Evolutionary conservation across 2,797 vertebrate genomes (phyloP).

Genomic region (Tympanoctomys barrerae): DNA sequence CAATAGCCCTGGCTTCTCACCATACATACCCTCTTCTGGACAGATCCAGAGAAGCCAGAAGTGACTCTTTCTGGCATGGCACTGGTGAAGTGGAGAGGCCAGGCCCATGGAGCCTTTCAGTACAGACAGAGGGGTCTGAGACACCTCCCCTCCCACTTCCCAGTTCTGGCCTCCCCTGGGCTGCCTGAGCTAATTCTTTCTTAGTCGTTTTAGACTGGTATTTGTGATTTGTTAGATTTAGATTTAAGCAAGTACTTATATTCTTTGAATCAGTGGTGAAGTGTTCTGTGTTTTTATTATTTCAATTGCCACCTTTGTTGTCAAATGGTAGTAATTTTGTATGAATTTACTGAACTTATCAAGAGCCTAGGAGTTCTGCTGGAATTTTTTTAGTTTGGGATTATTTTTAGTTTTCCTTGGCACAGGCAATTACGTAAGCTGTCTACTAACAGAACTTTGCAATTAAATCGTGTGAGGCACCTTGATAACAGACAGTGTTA

Average conservation of each 20-base stretch:
- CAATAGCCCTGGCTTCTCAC: too few relatives aligned
- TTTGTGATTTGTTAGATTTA: background rate
- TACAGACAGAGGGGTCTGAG: too few relatives aligned
- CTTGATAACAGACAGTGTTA: too few relatives aligned
- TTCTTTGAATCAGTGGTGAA: background rate
- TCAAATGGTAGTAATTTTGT: background rate
- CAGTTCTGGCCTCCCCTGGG: too few relatives aligned
- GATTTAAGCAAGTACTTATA: background rate
- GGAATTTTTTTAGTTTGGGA: background rate
- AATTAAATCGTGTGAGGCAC: background rate
- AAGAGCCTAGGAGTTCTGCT: background rate
- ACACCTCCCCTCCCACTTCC: too few relatives aligned
- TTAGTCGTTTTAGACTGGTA: too few relatives aligned
- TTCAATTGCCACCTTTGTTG: background rate
- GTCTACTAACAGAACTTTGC: background rate
- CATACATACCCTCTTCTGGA: too few relatives aligned
- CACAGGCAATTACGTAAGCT: background rate
- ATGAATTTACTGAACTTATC: background rate
- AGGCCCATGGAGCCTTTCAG: too few relatives aligned
- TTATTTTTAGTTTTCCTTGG: background rate
- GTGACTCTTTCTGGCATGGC: background rate
- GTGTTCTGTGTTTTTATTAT: background rate
- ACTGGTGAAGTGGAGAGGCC: too few relatives aligned
- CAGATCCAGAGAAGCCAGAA: background rate
- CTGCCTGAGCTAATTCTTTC: too few relatives aligned